A percentile compares a stretch with the other conserved stretches of the same genome.
These are phyloP conservation scores for Sebastiscus tertius DNA, from an alignment of 2,797 vertebrate species.

Conservation along the genomic window DNA sequence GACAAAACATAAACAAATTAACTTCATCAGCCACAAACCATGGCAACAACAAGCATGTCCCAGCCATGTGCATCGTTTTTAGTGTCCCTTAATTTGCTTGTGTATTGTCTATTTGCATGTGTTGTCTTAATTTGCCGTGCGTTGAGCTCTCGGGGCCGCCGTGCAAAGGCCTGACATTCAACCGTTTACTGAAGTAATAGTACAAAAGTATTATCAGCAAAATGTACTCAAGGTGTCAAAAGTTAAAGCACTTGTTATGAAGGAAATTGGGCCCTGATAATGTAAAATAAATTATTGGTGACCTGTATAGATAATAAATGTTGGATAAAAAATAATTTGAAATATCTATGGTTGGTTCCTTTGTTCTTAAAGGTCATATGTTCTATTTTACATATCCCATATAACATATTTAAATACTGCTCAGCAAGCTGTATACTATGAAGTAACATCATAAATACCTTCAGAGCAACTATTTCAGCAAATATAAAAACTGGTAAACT, in stretches of 20 bases:
- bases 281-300: background rate
- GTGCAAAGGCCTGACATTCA: background rate
- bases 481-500: background rate
- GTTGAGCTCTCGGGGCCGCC: background rate
- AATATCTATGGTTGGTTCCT: background rate
- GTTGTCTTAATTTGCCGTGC: background rate
- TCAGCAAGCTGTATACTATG: background rate
- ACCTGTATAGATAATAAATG: background rate
- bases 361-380: background rate
- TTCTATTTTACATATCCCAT: background rate
- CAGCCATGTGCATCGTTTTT: background rate
- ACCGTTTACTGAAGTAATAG: background rate
- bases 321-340: background rate
- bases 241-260: no score
- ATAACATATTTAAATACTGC: no score
- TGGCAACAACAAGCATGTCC: background rate
- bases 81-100: background rate
- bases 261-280: no score
- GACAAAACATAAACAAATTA: background rate
- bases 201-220: background rate
- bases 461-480: background rate
- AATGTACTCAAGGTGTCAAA: background rate
- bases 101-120: background rate
- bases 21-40: background rate
- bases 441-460: background rate